These are phyloP conservation scores for Urocolius indicus DNA, from an alignment of 2,113 vertebrate species.

Conservation along the genomic window DNA sequence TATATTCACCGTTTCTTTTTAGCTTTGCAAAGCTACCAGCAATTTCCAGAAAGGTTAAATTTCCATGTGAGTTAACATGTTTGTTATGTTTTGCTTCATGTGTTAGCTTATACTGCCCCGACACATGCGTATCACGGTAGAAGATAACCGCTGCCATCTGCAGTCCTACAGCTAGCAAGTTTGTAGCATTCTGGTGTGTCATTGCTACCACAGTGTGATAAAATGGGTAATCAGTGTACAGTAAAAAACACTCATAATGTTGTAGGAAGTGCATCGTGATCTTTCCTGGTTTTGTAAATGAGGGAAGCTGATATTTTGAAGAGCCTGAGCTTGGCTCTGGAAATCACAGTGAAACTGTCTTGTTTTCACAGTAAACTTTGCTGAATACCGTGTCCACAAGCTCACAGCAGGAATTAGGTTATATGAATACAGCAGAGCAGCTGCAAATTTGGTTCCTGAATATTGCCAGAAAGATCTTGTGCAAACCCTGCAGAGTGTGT, in stretches of 20 bases:
- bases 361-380: background rate
- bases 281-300: background rate
- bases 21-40: conserved; percentile 44
- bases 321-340: background rate
- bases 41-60: background rate
- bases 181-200: background rate
- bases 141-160: background rate
- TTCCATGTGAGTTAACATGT: background rate
- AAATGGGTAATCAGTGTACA: background rate
- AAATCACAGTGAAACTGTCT: background rate
- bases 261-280: background rate
- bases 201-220: background rate
- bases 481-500: background rate
- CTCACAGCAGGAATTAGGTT: background rate
- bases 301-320: background rate
- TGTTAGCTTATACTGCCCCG: background rate
- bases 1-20: background rate
- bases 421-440: background rate
- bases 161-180: background rate
- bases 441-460: background rate
- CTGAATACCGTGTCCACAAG: background rate
- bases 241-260: background rate
- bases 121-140: background rate
- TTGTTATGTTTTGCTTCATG: background rate
- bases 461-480: background rate